Evolutionary conservation across 1,140 invertebrate species (phyloP), one percentile per base, ranked within the genome.

Genomic region (Macrostomum lignano): DNA sequence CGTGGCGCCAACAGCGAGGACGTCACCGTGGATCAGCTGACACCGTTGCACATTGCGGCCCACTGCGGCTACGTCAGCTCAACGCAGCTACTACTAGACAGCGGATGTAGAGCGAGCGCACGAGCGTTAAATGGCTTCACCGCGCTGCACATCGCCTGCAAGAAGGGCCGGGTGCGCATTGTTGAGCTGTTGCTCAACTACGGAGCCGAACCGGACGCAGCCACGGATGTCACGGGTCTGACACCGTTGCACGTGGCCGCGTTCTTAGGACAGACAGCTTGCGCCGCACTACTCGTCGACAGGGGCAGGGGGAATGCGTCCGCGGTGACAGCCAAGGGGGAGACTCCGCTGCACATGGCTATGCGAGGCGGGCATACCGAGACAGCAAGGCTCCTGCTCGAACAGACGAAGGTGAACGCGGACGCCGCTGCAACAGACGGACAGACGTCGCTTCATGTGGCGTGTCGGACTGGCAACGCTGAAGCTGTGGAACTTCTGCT

Each of bases 11-110:
- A 78, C 50, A 69, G 84, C 3, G 86, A 91, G 61, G 72, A 78
- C 1, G 58, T 79, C 36, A 82, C 81, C 24, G 46, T 68, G 49
- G 88, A 98, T 60, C 96, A 93, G 58, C 63, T 98, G 42, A 96
- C 91, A 2, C 81, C 91, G 1, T 64, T 98, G 7, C 91, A 98
- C 52, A 88, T 98, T 2, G 84, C 86, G 9, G 81, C 84, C n/a
- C 68, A 70, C 46, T 70, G 65, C 48, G 86, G 86, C 1, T 86
- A 96, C 55, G 84, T 82, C 53, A 75, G 75, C 52, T 78, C 91
- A 25, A 82, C 91, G 0, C 72, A 77, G 7, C 72, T 91, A 1
- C 61, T 91, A 2, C 62, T 93, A 20, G 81, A 88, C 59, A 49
- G 55, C 39, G 56, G 56, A 40, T 48, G 47, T 17, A 48, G 91